Evolutionary conservation across 2,113 vertebrate species (phyloP), one percentile per base, ranked within the genome.

Genomic region (Oreocharis arfaki): DNA sequence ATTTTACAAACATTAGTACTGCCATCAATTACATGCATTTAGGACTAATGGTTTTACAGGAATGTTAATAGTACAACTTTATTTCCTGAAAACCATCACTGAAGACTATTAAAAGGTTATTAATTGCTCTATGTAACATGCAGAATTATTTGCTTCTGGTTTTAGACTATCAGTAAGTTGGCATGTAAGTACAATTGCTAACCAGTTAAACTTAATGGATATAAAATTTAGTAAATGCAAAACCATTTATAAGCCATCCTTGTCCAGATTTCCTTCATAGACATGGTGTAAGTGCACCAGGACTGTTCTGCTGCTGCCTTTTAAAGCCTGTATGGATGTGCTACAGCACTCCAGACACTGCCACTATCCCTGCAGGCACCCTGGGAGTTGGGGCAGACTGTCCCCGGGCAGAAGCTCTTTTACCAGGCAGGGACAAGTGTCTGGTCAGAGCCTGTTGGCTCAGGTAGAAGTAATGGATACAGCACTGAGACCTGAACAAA

Each of bases 61-160:
- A 98, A 98, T 97, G 97, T 97, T 97, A 97, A 97, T 92, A 97
- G 97, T 92, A 93, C 67, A n/a, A 87, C 87, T 95, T 93, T 95
- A 96, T 93, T 95, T 93, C 95, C 94, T 96, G 92, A 96, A 95
- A 97, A 88, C 37, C 73, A 87, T 81, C 87, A 77, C 67, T 49
- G 59, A 87, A 79, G 65, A 42, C 60, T 94, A 68, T 89, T 95
- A 94, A 97, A 95, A 94, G n/a, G 19, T 73, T 95, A 88, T 89
- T 94, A 86, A 93, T 95, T 95, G 60, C 42, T 81, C 9, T 35
- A 73, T 70, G 59, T 56, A 89, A 16, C 75, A 59, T 21, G 32
- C 26, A 82, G 61, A 81, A 65, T 71, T 94, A 86, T 75, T 96
- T 93, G 63, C 81, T 96, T 87, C 79, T 87, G 41, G 44, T 61